phyloP scores from a whole-genome alignment of 2,888 invertebrate species.

The Microctonus hyperodae region DNA sequence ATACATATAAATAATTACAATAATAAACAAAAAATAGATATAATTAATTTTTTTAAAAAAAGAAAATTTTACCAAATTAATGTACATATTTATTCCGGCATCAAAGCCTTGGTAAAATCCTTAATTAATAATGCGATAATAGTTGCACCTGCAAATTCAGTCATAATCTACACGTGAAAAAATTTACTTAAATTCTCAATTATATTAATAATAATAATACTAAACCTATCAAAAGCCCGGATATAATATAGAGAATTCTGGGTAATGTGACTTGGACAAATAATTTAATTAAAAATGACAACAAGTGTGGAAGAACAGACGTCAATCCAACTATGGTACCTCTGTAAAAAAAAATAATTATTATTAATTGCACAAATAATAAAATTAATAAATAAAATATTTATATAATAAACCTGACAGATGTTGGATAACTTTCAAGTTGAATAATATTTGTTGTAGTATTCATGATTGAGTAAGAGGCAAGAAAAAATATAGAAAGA shows the following conservation, averaged over 20 bases:
- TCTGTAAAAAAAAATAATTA: slow-evolving; percentile 37
- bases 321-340: slow-evolving; percentile 46
- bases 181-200: slow-evolving; percentile 15
- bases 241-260: slow-evolving; percentile 36
- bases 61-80: too few relatives aligned
- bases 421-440: slow-evolving; percentile 51
- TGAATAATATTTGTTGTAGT: slow-evolving; percentile 43
- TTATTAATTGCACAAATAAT: not conserved
- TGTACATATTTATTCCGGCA: slow-evolving; percentile 43
- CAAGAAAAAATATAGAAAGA: slow-evolving; percentile 41
- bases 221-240: slow-evolving; percentile 42
- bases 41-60: too few relatives aligned
- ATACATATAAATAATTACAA: too few relatives aligned
- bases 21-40: too few relatives aligned
- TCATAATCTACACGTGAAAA: not conserved
- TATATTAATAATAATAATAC: slow-evolving; percentile 9
- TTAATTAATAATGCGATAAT: slow-evolving; percentile 42
- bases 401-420: slow-evolving; percentile 41
- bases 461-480: slow-evolving; percentile 43
- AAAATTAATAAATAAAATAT: not conserved
- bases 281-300: slow-evolving; percentile 40
- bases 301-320: slow-evolving; percentile 44
- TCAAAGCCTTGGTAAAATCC: slow-evolving; percentile 46
- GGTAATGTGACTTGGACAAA: slow-evolving; percentile 39
- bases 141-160: slow-evolving; percentile 39